These are phyloP conservation scores for Metellina segmentata DNA, from an alignment of 2,888 invertebrate species.

Conservation along the genomic window DNA sequence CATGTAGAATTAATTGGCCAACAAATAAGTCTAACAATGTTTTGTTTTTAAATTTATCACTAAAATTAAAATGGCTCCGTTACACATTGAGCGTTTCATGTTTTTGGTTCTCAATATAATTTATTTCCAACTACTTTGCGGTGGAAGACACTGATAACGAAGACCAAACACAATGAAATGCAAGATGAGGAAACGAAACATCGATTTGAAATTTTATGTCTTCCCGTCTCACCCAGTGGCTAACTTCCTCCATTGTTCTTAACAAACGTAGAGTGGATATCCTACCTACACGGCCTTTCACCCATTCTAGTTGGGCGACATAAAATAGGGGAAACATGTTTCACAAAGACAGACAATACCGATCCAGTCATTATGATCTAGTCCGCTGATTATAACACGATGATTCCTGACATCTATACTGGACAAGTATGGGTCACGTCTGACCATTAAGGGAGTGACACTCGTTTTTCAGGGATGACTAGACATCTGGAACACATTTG, in stretches of 20 bases:
- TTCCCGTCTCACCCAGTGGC: not conserved
- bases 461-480: slow-evolving; percentile 36
- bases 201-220: not conserved
- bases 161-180: not conserved
- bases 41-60: too few relatives aligned
- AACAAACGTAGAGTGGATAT: slow-evolving; percentile 4
- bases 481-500: slow-evolving; percentile 35
- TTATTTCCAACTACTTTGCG: not conserved
- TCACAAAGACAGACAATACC: slow-evolving; percentile 35
- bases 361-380: slow-evolving; percentile 13
- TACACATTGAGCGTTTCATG: too few relatives aligned
- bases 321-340: slow-evolving; percentile 44
- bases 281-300: not conserved
- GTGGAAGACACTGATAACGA: not conserved
- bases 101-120: too few relatives aligned
- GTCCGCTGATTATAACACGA: slow-evolving; percentile 9
- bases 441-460: slow-evolving; percentile 19
- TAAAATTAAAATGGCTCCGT: too few relatives aligned
- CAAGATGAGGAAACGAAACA: not conserved
- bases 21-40: too few relatives aligned
- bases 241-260: not conserved
- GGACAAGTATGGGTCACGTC: slow-evolving; percentile 38
- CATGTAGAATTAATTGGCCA: too few relatives aligned
- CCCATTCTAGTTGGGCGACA: slow-evolving; percentile 37
- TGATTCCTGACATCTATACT: slow-evolving; percentile 19